These are phyloP conservation scores for Synanthedon myopaeformis DNA, from an alignment of 2,888 invertebrate species.

Conservation along the genomic window DNA sequence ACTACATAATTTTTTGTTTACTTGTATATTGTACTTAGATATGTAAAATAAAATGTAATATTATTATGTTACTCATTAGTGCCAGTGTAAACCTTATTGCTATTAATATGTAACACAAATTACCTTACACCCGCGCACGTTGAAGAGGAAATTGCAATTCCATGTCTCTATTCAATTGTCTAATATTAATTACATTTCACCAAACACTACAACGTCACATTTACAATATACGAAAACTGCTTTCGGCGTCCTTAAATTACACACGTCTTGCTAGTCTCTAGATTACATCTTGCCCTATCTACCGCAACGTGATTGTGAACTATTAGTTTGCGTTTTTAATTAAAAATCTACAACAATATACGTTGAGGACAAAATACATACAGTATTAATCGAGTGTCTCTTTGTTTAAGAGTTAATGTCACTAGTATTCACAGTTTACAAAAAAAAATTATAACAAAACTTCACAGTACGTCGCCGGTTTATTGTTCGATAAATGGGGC, in stretches of 20 bases:
- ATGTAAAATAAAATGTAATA: background rate
- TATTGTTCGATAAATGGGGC: constrained; percentile 40
- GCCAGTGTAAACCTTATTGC: background rate
- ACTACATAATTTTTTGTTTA: no score
- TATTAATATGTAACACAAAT: constrained; percentile 6
- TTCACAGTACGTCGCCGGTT: constrained; percentile 47
- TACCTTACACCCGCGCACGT: constrained; percentile 26
- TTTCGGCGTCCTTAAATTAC: constrained; percentile 18
- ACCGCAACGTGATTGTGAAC: constrained; percentile 25
- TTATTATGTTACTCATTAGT: background rate
- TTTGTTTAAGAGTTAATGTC: constrained; percentile 36
- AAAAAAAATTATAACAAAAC: constrained; percentile 52
- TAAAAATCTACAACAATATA: constrained; percentile 31
- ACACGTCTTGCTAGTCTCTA: constrained; percentile 10
- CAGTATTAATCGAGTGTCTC: constrained; percentile 34
- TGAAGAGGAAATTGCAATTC: constrained; percentile 27
- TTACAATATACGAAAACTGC: constrained; percentile 20
- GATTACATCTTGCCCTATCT: constrained; percentile 24
- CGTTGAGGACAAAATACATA: constrained; percentile 28
- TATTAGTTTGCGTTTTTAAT: constrained; percentile 16
- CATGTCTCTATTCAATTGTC: constrained; percentile 36
- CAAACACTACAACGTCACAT: constrained; percentile 40
- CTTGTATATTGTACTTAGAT: no score
- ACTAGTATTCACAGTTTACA: constrained; percentile 50
- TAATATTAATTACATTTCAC: constrained; percentile 37